A percentile compares a stretch with the other conserved stretches of the same genome.
phyloP scores from a whole-genome alignment of 2,888 invertebrate species.

The Fabriciana adippe region DNA sequence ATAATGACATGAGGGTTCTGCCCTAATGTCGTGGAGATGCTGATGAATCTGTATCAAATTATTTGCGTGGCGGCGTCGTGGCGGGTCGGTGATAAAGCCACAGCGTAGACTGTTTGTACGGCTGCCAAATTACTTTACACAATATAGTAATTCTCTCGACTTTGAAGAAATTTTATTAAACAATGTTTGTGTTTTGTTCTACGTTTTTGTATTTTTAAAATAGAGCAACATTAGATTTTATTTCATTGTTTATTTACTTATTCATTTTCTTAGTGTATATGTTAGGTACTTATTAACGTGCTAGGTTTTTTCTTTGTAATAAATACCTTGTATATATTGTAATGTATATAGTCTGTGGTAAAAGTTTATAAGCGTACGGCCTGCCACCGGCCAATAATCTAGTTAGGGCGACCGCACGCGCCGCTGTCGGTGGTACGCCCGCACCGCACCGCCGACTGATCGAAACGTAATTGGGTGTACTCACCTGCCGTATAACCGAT shows the following conservation, averaged over 20 bases:
- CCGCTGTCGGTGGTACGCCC: slow-evolving; percentile 44
- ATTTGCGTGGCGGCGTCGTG: slow-evolving; percentile 44
- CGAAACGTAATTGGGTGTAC: slow-evolving; percentile 73
- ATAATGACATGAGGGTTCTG: slow-evolving; percentile 41
- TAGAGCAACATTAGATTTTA: too few species aligned
- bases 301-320: not conserved
- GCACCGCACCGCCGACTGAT: slow-evolving; percentile 56
- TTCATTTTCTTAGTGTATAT: too few species aligned
- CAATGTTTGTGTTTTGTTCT: not conserved
- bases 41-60: slow-evolving; percentile 64
- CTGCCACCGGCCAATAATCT: slow-evolving; percentile 61
- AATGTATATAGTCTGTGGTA: slow-evolving; percentile 30
- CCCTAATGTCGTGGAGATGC: slow-evolving; percentile 45
- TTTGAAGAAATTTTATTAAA: slow-evolving; percentile 11
- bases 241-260: too few species aligned
- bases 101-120: slow-evolving; percentile 28
- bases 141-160: slow-evolving; percentile 17
- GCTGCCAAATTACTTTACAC: slow-evolving; percentile 28
- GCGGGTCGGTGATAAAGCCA: slow-evolving; percentile 27
- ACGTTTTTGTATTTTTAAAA: not conserved
- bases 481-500: slow-evolving; percentile 59
- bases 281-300: not conserved
- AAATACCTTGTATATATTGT: slow-evolving; percentile 30
- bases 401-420: slow-evolving; percentile 71
- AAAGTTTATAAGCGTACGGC: slow-evolving; percentile 23